Conservation (phyloP, 1,140 invertebrate genomes). For the Phymastichus coffea region DNA sequence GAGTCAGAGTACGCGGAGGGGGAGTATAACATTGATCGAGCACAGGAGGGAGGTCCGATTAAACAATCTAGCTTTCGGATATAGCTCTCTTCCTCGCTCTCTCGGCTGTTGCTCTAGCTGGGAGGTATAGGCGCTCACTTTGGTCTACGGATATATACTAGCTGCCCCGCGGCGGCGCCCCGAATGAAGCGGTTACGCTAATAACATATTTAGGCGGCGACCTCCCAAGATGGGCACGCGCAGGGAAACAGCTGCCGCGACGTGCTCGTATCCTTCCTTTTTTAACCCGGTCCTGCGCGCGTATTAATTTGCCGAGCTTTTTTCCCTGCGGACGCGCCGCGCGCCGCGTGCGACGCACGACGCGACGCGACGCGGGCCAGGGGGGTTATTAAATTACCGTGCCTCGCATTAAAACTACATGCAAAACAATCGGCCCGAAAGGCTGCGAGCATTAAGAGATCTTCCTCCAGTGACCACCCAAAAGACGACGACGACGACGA, state of each 20-base stretch:
- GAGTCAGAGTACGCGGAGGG: constrained; percentile 29
- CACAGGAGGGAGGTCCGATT: constrained; percentile 38
- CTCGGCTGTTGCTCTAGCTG: too few species aligned
- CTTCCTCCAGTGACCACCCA: too few species aligned
- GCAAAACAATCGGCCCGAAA: constrained; percentile 5
- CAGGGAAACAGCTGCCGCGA: not conserved
- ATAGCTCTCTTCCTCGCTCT: too few species aligned
- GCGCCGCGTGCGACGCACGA: not conserved
- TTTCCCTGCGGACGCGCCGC: not conserved
- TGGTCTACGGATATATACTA: too few species aligned
- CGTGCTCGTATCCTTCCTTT: not conserved
- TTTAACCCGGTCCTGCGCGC: not conserved
- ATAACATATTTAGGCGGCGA: constrained; percentile 56
- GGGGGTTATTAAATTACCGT: constrained; percentile 26
- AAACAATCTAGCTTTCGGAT: constrained; percentile 54
- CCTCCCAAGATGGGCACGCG: constrained; percentile 54
- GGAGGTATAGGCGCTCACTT: too few species aligned
- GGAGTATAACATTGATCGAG: not conserved
- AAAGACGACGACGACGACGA: too few species aligned
- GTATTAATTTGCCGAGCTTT: not conserved
- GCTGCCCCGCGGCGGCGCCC: constrained; percentile 14
- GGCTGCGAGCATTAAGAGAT: constrained; percentile 6
- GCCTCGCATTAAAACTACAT: constrained; percentile 18
- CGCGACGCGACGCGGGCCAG: too few species aligned
- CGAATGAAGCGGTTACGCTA: constrained; percentile 55